Evolutionary conservation across 2,888 invertebrate species (phyloP).

Genomic region (Xestia sexstrigata): DNA sequence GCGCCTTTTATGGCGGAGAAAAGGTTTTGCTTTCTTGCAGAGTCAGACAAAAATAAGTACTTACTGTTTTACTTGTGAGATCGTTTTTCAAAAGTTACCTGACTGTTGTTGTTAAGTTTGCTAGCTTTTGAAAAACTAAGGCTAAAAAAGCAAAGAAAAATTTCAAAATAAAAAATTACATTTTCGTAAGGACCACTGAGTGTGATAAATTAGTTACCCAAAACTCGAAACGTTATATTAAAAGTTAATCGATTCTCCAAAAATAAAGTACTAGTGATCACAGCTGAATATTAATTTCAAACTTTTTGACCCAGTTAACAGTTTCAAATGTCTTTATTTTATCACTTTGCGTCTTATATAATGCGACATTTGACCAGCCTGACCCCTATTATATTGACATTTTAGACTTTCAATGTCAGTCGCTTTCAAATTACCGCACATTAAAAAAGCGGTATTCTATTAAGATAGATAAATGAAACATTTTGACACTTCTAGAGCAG

Average conservation of each 20-base stretch:
- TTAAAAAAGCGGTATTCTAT: conserved; percentile 19
- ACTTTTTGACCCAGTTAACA: conserved; percentile 30
- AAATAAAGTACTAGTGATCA: conserved; percentile 5
- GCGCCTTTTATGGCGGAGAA: conserved; percentile 49
- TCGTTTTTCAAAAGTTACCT: neutral
- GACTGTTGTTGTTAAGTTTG: neutral
- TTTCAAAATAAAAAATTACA: neutral
- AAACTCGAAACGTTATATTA: neutral
- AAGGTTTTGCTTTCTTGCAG: conserved; percentile 32
- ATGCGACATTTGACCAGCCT: conserved; percentile 50
- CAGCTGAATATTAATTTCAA: conserved; percentile 35
- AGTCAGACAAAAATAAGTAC: conserved; percentile 14
- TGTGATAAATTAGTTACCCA: neutral
- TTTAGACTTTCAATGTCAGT: conserved; percentile 55
- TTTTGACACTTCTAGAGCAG: conserved; percentile 21
- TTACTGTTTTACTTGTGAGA: neutral
- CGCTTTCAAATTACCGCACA: conserved; percentile 49
- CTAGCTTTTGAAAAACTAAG: neutral
- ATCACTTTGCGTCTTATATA: conserved; percentile 41
- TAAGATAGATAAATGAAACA: conserved; percentile 3
- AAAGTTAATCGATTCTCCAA: conserved; percentile 8
- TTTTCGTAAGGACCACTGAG: neutral
- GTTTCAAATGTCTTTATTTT: conserved; percentile 20
- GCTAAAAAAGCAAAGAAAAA: neutral
- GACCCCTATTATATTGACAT: conserved; percentile 55